Evolutionary conservation across 2,888 invertebrate genomes (phyloP), one percentile per base, ranked within the genome.

Genomic region (Agonopterix alstromeriana): DNA sequence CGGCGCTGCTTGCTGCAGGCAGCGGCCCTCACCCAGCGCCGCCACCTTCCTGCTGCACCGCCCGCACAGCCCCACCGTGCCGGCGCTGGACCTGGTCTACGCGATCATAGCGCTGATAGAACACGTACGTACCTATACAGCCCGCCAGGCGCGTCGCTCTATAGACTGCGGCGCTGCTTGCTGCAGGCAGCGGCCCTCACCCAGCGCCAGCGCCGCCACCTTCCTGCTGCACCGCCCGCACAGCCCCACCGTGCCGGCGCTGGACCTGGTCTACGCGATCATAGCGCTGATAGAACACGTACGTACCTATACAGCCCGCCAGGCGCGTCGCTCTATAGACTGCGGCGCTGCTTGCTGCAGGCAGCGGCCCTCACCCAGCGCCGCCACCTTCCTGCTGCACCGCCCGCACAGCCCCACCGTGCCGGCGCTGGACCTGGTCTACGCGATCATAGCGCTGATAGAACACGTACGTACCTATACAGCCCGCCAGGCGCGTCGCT

Each of bases 101-200:
- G 93, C 94, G 0, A 88, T 96, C 77, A 83, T 95, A 54, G 94
- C 96, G 1, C 90, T 96, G 45, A 85, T 98, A 49, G 95, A 96
- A n/a, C n/a, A n/a, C n/a, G n/a, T n/a, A n/a, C n/a, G n/a, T n/a
- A n/a, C n/a, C n/a, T n/a, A n/a, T n/a, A n/a, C n/a, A 78, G 96
- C 97, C 42, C 92, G 92, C 35, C 98, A 98, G 72, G 92, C 94
- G 49, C 98, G 93, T 77, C 88, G 91, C 45, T 92, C 97, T 0
- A 98, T 98, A 98, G 98, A 98, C 78, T 97, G 14, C 92, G 96
- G 1, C 92, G 93, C 44, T 93, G 94, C 58, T 93, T 97, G 67
- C 92, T 93, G 43, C 79, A 94, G 69, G 90, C 91, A 46, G 83
- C 93, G 0, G 87, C 88, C 93, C 0, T 91, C 92, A 49, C 90